Evolutionary conservation across 64 coral and sea anemone genomes (phyloP).

Genomic region (Montipora efflorescens): DNA sequence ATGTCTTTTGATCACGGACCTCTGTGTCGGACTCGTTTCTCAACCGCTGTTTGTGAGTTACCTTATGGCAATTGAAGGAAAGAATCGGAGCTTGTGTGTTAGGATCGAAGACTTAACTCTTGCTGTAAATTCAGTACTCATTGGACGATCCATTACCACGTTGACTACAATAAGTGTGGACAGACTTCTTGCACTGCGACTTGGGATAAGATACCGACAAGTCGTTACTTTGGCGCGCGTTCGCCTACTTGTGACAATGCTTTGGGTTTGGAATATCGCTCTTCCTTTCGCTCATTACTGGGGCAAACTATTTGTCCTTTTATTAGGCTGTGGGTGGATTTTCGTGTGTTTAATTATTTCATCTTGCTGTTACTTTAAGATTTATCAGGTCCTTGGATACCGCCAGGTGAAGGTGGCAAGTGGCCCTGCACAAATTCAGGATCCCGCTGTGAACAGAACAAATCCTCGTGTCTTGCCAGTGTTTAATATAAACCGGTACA

Average conservation of each 20-base stretch:
- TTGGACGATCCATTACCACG: background rate
- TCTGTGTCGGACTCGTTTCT: slow-evolving; percentile 1
- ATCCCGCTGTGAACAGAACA: background rate
- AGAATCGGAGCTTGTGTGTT: background rate
- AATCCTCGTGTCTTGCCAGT: too few relatives aligned
- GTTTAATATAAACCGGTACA: too few relatives aligned
- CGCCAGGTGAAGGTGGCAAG: background rate
- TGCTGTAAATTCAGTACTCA: background rate
- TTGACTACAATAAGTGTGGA: background rate
- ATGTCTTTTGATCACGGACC: background rate
- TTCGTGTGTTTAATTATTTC: background rate
- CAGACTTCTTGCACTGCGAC: background rate
- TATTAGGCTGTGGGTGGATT: background rate
- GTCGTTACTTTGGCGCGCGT: background rate
- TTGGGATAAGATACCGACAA: background rate
- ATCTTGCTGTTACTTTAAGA: too few relatives aligned
- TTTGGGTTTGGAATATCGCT: background rate
- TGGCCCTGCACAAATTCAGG: background rate
- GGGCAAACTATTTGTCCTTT: background rate
- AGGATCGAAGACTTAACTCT: background rate
- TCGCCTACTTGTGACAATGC: background rate
- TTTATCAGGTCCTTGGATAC: too few relatives aligned
- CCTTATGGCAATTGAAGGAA: background rate
- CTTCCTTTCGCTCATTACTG: background rate
- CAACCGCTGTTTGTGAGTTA: background rate